Evolutionary conservation across 2,113 vertebrate species (phyloP).

Genomic region (Empidonax alnorum): DNA sequence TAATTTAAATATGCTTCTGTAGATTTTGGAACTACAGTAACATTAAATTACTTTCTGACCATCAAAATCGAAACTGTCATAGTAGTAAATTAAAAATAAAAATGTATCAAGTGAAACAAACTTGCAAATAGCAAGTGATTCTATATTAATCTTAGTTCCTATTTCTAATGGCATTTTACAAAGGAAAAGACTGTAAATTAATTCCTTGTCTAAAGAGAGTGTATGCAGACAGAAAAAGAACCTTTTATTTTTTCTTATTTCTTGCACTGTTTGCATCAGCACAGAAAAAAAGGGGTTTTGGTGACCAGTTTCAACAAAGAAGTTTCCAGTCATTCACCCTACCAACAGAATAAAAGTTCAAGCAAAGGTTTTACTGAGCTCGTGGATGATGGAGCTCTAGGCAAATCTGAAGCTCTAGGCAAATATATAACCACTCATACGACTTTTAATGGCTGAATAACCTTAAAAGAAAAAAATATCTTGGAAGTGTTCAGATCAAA

Average conservation of each 20-base stretch:
- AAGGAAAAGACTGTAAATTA: neutral
- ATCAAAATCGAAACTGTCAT: neutral
- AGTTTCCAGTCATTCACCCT: neutral
- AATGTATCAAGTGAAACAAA: neutral
- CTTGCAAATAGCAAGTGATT: neutral
- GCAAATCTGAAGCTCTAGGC: neutral
- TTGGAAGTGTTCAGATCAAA: neutral
- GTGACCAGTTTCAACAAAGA: neutral
- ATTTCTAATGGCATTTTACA: neutral
- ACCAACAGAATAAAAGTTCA: neutral
- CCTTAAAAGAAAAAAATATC: neutral
- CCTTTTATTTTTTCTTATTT: neutral
- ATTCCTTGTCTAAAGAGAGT: neutral
- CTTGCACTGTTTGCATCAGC: neutral
- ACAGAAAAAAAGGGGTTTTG: neutral
- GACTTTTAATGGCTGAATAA: neutral
- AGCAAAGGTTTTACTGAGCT: neutral
- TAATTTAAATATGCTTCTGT: neutral
- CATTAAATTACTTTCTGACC: neutral
- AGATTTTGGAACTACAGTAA: neutral
- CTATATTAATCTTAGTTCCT: neutral
- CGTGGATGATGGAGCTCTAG: neutral
- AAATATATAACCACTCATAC: neutral
- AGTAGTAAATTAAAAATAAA: neutral
- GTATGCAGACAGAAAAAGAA: neutral